Base-by-base conservation (phyloP, 2,797 vertebrate genomes). In the Moxostoma hubbsi region DNA sequence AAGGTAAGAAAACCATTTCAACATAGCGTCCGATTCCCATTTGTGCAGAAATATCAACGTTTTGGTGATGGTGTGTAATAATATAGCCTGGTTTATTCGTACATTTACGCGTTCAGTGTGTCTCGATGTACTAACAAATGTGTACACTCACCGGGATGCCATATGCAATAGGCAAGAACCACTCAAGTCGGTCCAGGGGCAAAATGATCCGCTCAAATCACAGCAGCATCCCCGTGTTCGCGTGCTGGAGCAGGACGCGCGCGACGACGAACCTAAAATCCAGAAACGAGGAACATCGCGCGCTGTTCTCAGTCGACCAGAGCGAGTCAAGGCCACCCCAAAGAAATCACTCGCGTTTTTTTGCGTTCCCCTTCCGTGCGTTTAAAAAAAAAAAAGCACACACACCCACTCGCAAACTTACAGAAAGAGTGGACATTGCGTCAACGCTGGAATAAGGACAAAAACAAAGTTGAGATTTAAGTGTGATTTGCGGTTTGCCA, bases 281-380 rank as follows among this genome's bases (percentile, higher is more conserved):
- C 93, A 93, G 93, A 90, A 93, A 92, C 62, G 92, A 91, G 66
- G 92, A 90, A 85, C 91, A 93, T 47, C 24, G 24, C 24, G 24
- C 24, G 24, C 24, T 24, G 24, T 24, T 24, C 24, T 24, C 59
- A 70, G 76, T 69, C 76, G 65, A 74, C 15, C 43, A 58, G 66
- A 59, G 73, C 46, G 46, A 76, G 64, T 61, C 67, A 24, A 73
- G 71, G 80, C 80, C 79, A 73, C 69, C 63, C 67, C 8, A 54
- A 47, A 78, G 51, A 59, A 73, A 80, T 53, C 49, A n/a, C 64
- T 67, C 47, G 63, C 18, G 8, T 81, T 72, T 70, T 70, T 66
- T 77, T 55, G 71, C n/a, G 75, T 76, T 75, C 73, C 43, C 79
- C 70, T 69, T 77, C 53, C 62, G 64, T 73, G 58, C 62, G 82